phyloP scores from a whole-genome alignment of 2,888 invertebrate species.

The Ophion obscuratus region DNA sequence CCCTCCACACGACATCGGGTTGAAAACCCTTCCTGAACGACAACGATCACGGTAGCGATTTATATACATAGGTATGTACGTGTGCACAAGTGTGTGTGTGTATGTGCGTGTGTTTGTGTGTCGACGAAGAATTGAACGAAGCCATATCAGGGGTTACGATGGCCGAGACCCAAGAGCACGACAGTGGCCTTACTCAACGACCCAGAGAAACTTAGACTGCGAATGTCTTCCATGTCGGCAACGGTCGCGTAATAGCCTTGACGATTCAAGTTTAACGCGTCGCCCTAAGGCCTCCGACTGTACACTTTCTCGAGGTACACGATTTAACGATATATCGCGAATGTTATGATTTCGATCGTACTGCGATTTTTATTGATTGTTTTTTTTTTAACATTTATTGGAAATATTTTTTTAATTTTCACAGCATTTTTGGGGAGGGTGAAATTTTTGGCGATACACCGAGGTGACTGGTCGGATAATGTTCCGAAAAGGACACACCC shows the following conservation, averaged over 20 bases:
- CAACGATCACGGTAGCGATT: conserved; percentile 21
- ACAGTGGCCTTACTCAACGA: conserved; percentile 31
- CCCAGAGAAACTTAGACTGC: conserved; percentile 27
- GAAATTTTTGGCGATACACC: no score
- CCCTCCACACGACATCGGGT: conserved; percentile 24
- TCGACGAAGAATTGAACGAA: conserved; percentile 43
- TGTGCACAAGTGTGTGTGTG: not conserved
- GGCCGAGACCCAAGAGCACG: conserved; percentile 43
- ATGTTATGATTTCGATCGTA: no score
- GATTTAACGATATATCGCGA: not conserved
- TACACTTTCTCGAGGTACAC: not conserved
- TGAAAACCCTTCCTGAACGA: conserved; percentile 38
- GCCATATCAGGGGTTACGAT: conserved; percentile 46
- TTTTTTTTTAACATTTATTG: no score
- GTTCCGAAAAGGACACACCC: no score
- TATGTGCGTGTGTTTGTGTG: not conserved
- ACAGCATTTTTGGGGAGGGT: no score
- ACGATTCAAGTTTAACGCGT: conserved; percentile 37
- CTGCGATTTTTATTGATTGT: no score
- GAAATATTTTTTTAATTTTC: no score
- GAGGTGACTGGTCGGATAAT: no score
- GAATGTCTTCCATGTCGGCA: conserved; percentile 31
- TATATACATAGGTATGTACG: not conserved
- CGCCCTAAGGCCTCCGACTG: not conserved
- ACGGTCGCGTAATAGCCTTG: conserved; percentile 38